A percentile compares a stretch with the other conserved stretches of the same genome.
Evolutionary conservation across 2,113 vertebrate genomes (phyloP).

Genomic region (Eurypyga helias): DNA sequence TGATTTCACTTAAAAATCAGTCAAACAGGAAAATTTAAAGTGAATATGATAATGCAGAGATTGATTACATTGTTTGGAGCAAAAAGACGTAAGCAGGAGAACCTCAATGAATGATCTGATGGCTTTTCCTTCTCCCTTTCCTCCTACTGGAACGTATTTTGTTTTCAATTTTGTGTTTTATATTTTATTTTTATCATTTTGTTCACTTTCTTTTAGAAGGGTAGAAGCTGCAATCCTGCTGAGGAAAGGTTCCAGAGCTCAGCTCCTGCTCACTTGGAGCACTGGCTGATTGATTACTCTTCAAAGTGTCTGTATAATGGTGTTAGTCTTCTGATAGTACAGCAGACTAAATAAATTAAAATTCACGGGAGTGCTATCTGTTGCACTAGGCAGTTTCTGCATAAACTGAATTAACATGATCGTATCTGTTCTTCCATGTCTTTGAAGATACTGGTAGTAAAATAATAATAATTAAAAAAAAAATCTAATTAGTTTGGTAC

Average conservation of each 20-base stretch:
- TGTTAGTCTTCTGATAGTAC: slow-evolving; percentile 7
- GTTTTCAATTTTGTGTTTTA: neutral
- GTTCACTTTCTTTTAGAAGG: neutral
- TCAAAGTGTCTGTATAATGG: neutral
- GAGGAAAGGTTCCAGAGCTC: neutral
- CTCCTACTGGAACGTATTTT: neutral
- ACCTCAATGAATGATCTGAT: neutral
- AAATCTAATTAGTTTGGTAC: neutral
- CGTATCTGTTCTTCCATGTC: neutral
- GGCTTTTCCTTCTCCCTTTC: neutral
- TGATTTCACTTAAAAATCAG: slow-evolving; percentile 37
- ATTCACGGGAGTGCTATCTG: slow-evolving; percentile 13
- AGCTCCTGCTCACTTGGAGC: neutral
- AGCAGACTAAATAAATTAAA: slow-evolving; percentile 50
- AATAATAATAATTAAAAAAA: neutral
- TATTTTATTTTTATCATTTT: neutral
- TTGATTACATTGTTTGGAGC: slow-evolving; percentile 17
- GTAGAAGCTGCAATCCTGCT: neutral
- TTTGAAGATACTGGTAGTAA: neutral
- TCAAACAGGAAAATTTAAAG: slow-evolving; percentile 23
- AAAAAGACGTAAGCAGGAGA: neutral
- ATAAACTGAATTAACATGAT: neutral
- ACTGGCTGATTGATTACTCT: slow-evolving; percentile 29
- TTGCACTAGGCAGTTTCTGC: neutral
- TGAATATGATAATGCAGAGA: slow-evolving; percentile 23